Evolutionary conservation across 1,140 invertebrate species (phyloP).

Genomic region (Drosophila ohnishii): DNA sequence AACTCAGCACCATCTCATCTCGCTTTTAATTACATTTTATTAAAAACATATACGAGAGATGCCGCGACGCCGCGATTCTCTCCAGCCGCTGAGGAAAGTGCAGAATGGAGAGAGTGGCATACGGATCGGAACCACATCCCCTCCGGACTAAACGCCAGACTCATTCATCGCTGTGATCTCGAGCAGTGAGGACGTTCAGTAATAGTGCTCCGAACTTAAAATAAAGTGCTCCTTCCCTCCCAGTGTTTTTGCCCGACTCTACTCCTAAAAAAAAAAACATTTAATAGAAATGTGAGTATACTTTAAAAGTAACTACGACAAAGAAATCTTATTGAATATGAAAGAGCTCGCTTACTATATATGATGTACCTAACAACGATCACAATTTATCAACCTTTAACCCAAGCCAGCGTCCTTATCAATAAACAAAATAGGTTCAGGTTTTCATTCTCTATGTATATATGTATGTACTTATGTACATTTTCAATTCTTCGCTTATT

Average conservation of each 20-base stretch:
- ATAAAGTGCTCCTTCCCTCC: conserved; percentile 11
- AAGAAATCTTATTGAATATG: background rate
- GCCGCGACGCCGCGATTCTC: conserved; percentile 4
- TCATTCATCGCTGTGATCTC: conserved; percentile 59
- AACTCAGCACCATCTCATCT: conserved; percentile 15
- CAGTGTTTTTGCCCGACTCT: conserved; percentile 1
- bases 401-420: conserved; percentile 46
- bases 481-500: conserved; percentile 39
- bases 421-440: conserved; percentile 15
- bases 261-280: background rate
- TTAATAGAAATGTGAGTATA: conserved; percentile 20
- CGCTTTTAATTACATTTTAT: conserved; percentile 65
- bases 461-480: conserved; percentile 19
- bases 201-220: conserved; percentile 6
- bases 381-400: conserved; percentile 73
- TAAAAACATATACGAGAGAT: conserved; percentile 59
- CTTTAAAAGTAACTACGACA: background rate
- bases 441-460: conserved; percentile 19
- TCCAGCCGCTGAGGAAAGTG: conserved; percentile 13
- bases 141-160: conserved; percentile 47
- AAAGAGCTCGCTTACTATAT: conserved; percentile 4
- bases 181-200: conserved; percentile 64
- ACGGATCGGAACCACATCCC: conserved; percentile 30
- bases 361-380: conserved; percentile 7
- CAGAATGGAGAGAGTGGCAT: conserved; percentile 18